Evolutionary conservation across 2,113 vertebrate genomes (phyloP).

Genomic region (Stercorarius parasiticus): DNA sequence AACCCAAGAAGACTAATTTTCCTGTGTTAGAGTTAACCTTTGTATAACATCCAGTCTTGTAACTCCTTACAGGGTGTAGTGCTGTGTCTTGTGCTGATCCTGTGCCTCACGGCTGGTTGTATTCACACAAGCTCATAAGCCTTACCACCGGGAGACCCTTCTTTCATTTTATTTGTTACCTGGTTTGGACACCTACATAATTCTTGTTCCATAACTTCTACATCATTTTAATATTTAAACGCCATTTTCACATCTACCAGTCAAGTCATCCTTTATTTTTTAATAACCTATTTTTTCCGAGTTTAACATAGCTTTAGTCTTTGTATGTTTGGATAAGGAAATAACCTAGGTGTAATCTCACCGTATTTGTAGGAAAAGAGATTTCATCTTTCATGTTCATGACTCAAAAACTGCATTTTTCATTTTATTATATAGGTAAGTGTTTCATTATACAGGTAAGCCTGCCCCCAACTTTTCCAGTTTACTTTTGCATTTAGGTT

Average conservation of each 20-base stretch:
- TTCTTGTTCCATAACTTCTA: background rate
- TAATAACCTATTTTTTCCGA: background rate
- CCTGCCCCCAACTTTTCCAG: background rate
- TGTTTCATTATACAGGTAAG: background rate
- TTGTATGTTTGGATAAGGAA: background rate
- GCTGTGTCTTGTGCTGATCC: fast-evolving
- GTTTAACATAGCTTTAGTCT: background rate
- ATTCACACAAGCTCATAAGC: background rate
- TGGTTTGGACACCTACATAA: background rate
- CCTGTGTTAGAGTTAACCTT: background rate
- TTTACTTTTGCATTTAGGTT: background rate
- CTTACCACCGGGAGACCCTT: background rate
- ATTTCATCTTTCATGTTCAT: background rate
- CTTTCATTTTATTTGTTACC: background rate
- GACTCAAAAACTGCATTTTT: background rate
- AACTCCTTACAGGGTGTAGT: background rate
- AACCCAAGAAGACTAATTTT: background rate
- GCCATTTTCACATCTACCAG: background rate
- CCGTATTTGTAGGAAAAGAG: background rate
- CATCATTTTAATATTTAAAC: background rate
- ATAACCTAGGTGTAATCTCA: background rate
- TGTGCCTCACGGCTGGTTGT: background rate
- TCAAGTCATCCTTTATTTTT: background rate
- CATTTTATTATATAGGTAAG: background rate
- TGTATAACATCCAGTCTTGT: background rate